phyloP scores from a whole-genome alignment of 1,140 invertebrate genomes.

The Psix sp. region DNA sequence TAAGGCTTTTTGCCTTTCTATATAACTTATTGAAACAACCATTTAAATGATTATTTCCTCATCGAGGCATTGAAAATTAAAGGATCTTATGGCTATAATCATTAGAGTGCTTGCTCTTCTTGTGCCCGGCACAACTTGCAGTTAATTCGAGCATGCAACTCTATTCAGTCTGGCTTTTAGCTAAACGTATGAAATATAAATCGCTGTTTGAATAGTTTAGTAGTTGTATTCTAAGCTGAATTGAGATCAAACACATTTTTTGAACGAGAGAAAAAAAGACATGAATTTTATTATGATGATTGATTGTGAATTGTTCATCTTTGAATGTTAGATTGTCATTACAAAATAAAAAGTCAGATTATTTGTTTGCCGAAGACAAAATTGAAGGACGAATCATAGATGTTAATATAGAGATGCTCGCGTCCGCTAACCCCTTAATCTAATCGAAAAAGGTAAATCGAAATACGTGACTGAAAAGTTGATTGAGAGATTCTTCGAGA shows the following conservation, averaged over 20 bases:
- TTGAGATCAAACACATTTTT: conserved; percentile 8
- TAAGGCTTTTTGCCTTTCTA: no score
- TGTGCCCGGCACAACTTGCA: conserved; percentile 5
- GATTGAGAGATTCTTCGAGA: conserved; percentile 22
- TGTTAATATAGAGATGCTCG: conserved; percentile 13
- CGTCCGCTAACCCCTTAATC: conserved; percentile 18
- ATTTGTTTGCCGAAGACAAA: background rate
- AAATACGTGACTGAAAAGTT: conserved; percentile 41
- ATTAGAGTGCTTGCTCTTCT: conserved; percentile 13
- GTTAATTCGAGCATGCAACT: conserved; percentile 33
- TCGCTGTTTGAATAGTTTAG: conserved; percentile 23
- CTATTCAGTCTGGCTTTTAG: conserved; percentile 17
- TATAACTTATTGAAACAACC: no score
- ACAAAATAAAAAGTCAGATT: background rate
- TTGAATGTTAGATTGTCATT: background rate
- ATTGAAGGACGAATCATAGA: conserved; percentile 3
- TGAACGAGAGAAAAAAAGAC: no score
- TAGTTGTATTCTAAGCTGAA: conserved; percentile 13
- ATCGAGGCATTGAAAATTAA: no score
- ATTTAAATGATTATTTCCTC: no score
- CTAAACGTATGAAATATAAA: conserved; percentile 28
- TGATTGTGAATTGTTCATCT: background rate
- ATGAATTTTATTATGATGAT: background rate
- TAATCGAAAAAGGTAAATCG: conserved; percentile 28
- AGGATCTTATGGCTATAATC: conserved; percentile 30